Evolutionary conservation across 2,113 vertebrate genomes (phyloP).

Genomic region (Dromiciops gliroides): DNA sequence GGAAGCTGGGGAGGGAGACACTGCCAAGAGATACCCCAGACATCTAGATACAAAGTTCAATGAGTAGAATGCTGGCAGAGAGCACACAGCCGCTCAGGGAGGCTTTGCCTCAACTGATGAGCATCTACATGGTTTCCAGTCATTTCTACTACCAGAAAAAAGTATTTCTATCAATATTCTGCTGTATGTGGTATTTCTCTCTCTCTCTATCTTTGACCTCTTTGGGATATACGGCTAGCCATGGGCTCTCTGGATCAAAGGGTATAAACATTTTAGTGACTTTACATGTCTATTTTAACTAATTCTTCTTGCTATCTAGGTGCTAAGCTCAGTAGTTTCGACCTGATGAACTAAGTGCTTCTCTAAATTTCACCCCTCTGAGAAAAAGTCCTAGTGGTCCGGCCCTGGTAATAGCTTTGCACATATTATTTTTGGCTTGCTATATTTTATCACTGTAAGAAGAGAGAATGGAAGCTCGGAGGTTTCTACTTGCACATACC

Average conservation of each 20-base stretch:
- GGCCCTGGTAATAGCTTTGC: not conserved
- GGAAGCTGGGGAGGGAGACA: not conserved
- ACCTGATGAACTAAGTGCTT: not conserved
- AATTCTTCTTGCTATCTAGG: not conserved
- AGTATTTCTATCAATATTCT: not conserved
- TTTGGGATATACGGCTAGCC: not conserved
- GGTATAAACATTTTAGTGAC: not conserved
- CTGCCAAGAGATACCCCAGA: not conserved
- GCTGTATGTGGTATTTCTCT: not conserved
- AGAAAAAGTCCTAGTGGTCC: not conserved
- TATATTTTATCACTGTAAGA: not conserved
- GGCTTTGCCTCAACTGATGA: not conserved
- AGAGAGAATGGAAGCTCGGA: not conserved
- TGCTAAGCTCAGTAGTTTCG: not conserved
- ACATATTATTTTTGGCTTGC: not conserved
- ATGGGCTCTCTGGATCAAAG: not conserved
- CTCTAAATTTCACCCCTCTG: not conserved
- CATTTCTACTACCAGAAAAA: not conserved
- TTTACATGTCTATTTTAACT: not conserved
- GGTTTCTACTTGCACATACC: not conserved
- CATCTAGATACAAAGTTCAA: not conserved
- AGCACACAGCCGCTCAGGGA: not conserved
- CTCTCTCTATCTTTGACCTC: not conserved
- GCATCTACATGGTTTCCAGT: not conserved
- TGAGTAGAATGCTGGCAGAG: not conserved